Percentiles rank a stretch among this genome's conserved stretches.
phyloP scores from a whole-genome alignment of 2,113 vertebrate genomes.

The Phocoena phocoena region DNA sequence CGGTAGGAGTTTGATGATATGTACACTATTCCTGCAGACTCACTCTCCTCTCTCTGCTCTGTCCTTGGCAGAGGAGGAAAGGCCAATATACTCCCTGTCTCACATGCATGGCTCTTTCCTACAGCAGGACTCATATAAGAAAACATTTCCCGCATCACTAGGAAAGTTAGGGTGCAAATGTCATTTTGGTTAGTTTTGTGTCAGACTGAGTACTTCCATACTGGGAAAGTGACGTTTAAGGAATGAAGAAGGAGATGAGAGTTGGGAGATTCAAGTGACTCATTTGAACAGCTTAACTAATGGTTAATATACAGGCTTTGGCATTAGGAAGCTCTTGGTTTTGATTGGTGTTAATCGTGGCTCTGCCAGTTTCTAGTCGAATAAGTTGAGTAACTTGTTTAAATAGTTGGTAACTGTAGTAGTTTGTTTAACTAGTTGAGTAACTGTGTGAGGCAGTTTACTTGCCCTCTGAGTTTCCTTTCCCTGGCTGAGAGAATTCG shows the following conservation, averaged over 20 bases:
- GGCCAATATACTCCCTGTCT: rapidly evolving
- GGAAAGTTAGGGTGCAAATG: neutral
- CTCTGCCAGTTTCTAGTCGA: neutral
- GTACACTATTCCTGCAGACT: rapidly evolving
- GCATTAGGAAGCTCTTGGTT: neutral
- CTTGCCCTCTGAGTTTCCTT: neutral
- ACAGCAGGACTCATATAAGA: neutral
- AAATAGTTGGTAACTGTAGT: neutral
- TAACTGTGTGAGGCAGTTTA: neutral
- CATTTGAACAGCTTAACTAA: neutral
- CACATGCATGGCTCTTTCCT: neutral
- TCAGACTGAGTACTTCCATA: neutral
- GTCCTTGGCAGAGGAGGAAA: neutral
- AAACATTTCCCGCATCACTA: neutral
- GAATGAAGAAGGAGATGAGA: neutral
- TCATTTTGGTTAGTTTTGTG: neutral
- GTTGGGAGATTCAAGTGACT: neutral
- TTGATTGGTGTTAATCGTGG: neutral
- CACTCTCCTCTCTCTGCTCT: too few species aligned
- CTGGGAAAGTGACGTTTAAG: neutral
- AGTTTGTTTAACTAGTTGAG: neutral
- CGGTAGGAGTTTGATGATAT: neutral
- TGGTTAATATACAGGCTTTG: neutral
- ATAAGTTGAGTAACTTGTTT: neutral
- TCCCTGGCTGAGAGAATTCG: neutral